Percentiles rank a stretch among this genome's conserved stretches.
Evolutionary conservation across 2,113 vertebrate genomes (phyloP).

Genomic region (Falcunculus frontatus): DNA sequence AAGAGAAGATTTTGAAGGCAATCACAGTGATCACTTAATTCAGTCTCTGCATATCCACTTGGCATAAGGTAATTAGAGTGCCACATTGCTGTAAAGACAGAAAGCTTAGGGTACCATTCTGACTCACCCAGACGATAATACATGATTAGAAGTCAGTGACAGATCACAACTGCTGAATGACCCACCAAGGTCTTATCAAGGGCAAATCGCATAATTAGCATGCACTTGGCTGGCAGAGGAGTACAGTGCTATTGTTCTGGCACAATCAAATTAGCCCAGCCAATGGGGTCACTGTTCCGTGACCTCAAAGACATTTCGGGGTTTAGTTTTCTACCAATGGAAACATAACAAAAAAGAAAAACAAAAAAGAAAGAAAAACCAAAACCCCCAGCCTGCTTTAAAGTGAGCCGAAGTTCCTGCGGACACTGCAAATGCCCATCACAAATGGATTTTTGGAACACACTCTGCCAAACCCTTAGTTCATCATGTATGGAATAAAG

Average conservation of each 20-base stretch:
- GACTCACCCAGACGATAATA: conserved; percentile 92
- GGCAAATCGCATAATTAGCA: conserved; percentile 94
- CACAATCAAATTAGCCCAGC: conserved; percentile 95
- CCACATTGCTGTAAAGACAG: conserved; percentile 82
- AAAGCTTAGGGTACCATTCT: conserved; percentile 85
- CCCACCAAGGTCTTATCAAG: conserved; percentile 95
- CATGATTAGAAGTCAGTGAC: conserved; percentile 99
- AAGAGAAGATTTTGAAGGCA: conserved; percentile 83
- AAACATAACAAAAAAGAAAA: background rate
- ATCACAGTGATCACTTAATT: conserved; percentile 86
- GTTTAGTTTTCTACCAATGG: conserved; percentile 52
- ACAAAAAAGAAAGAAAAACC: background rate
- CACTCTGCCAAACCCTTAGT: conserved; percentile 43
- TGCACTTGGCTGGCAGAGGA: conserved; percentile 87
- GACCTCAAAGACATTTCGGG: conserved; percentile 81
- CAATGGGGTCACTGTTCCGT: conserved; percentile 89
- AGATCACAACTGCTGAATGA: conserved; percentile 97
- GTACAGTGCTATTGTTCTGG: conserved; percentile 86
- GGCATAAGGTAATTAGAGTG: conserved; percentile 89
- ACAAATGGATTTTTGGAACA: conserved; percentile 44
- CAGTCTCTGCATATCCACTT: conserved; percentile 85
- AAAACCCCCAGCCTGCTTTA: background rate
- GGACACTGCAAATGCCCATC: background rate
- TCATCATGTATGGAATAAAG: conserved; percentile 61
- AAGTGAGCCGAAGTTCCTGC: conserved; percentile 3